Evolutionary conservation across 2,113 vertebrate genomes (phyloP), one percentile per base, ranked within the genome.

Genomic region (Malurus cyaneus): DNA sequence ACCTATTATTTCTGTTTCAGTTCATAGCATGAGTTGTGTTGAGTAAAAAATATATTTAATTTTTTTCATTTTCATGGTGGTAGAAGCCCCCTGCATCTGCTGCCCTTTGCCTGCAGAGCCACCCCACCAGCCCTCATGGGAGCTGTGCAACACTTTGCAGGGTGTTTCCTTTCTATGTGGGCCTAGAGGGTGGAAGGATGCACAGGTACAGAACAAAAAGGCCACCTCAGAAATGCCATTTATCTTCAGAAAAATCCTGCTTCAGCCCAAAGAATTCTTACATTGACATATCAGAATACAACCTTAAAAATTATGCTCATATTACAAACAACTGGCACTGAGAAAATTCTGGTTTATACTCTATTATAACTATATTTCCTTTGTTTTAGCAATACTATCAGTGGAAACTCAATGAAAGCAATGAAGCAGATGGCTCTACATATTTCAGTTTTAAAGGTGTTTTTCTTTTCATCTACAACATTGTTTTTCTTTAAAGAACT

Each of bases 101-200:
- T 94, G 42, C 31, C 52, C 60, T 15, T 56, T 60, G 20, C 2
- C 60, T 71, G 28, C 69, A 88, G 56, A 64, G 11, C 11, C 34
- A 50, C 36, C 49, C 18, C 49, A 6, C 0, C 18, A 20, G 5
- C 26, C n/a, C 19, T 66, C n/a, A 1, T 0, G 4, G 26, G 47
- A 57, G 28, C 14, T 4, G 15, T 5, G 50, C n/a, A 71, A 16
- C 1, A 8, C 5, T 9, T 72, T 14, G 1, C 59, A 65, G 28
- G 4, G 13, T n/a, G 14, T 52, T 17, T 54, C 39, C 50, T 88
- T 56, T 44, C n/a, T n/a, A 66, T 0, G 0, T 14, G 14, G 32
- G 11, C 15, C 41, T 28, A 49, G 56, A 81, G 19, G 3, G 16
- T 49, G 17, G 44, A 60, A 76, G 23, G 21, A 47, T 2, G 1